Percentiles rank a stretch among this genome's conserved stretches.
Evolutionary conservation across 2,888 invertebrate species (phyloP).

Genomic region (Alviniconcha strummeri): DNA sequence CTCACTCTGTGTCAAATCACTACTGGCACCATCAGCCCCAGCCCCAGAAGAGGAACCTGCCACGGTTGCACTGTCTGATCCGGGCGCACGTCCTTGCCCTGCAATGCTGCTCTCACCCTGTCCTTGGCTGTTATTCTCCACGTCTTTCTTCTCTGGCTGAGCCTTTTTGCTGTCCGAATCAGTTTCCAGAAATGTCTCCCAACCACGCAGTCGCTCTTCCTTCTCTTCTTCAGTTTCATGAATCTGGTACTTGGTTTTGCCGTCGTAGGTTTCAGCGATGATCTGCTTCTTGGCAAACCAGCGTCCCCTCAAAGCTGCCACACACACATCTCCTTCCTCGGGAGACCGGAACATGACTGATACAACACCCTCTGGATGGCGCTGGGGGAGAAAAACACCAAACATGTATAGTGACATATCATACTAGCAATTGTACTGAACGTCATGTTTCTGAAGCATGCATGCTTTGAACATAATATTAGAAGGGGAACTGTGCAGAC

Average conservation of each 20-base stretch:
- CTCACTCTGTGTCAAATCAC: not conserved
- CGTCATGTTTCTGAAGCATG: too few species aligned
- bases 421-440: not conserved
- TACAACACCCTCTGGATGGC: slow-evolving; percentile 95
- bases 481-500: too few species aligned
- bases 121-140: not conserved
- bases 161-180: not conserved
- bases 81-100: not conserved
- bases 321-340: slow-evolving; percentile 93
- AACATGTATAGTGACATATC: not conserved
- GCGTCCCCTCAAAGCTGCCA: slow-evolving; percentile 89
- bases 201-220: slow-evolving; percentile 86
- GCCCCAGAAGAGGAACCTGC: not conserved
- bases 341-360: slow-evolving; percentile 92
- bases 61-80: not conserved
- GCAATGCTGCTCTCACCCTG: not conserved
- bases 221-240: slow-evolving; percentile 93
- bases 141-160: not conserved
- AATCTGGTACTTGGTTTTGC: slow-evolving; percentile 92
- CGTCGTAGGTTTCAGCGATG: slow-evolving; percentile 94
- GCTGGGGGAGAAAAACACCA: slow-evolving; percentile 73
- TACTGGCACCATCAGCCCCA: not conserved
- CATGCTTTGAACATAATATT: too few species aligned
- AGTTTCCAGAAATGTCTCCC: slow-evolving; percentile 79
- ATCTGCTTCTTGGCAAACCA: slow-evolving; percentile 92